A percentile compares a stretch with the other conserved stretches of the same genome.
These are phyloP conservation scores for Leptopilina drosophilae DNA, from an alignment of 2,888 invertebrate species.

Conservation along the genomic window DNA sequence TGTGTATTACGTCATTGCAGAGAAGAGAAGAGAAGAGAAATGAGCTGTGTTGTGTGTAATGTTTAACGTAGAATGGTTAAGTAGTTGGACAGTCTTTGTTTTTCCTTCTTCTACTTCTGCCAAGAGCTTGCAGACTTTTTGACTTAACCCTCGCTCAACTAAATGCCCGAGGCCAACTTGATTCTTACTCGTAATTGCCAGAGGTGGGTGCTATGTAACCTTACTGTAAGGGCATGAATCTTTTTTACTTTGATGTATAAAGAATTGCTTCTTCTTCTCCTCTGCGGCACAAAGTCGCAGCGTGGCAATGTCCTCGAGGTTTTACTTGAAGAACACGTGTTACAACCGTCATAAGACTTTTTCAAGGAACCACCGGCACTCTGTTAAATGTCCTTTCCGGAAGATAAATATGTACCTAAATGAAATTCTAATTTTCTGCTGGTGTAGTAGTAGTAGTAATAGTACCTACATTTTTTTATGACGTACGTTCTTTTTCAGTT, in stretches of 20 bases:
- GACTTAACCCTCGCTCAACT: slow-evolving; percentile 18
- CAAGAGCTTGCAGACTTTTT: slow-evolving; percentile 28
- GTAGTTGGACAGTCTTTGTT: slow-evolving; percentile 19
- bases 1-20: not conserved
- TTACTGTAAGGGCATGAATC: not conserved
- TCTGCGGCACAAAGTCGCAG: not conserved
- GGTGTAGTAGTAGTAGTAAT: too few species aligned
- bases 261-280: slow-evolving; percentile 17
- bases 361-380: not conserved
- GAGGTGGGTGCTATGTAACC: slow-evolving; percentile 11
- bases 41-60: slow-evolving; percentile 16
- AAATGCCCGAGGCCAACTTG: slow-evolving; percentile 26
- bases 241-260: slow-evolving; percentile 38
- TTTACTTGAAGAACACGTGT: not conserved
- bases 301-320: not conserved
- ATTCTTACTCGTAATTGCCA: slow-evolving; percentile 28
- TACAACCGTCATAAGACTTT: not conserved
- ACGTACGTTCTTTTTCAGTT: too few species aligned
- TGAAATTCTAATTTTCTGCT: too few species aligned
- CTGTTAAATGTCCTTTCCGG: not conserved
- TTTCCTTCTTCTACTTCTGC: slow-evolving; percentile 1
- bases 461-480: too few species aligned
- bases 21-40: not conserved
- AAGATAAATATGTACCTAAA: too few species aligned
- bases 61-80: slow-evolving; percentile 7